Percentiles rank a stretch among this genome's conserved stretches.
phyloP scores from a whole-genome alignment of 2,113 vertebrate genomes.

The Corythornis madagascariensis region DNA sequence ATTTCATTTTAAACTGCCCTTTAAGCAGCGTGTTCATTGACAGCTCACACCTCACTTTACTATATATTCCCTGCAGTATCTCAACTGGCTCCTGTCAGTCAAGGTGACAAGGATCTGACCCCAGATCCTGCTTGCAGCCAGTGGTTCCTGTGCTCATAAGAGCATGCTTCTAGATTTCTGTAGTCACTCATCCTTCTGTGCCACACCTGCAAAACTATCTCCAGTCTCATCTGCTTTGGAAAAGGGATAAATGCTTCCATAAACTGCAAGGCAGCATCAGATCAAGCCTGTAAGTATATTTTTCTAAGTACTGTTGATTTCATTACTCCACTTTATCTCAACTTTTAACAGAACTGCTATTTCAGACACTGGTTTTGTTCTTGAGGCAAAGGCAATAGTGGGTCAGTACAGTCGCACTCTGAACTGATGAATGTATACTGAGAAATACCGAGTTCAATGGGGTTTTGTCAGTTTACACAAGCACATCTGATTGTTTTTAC shows the following conservation, averaged over 20 bases:
- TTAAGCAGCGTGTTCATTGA: neutral
- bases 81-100: conserved; percentile 13
- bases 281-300: neutral
- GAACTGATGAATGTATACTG: neutral
- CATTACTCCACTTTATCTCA: neutral
- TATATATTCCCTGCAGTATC: neutral
- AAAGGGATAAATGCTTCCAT: neutral
- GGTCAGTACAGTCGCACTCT: neutral
- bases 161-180: neutral
- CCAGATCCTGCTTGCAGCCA: neutral
- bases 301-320: neutral
- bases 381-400: neutral
- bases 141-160: neutral
- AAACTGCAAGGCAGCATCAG: neutral
- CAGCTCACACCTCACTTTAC: neutral
- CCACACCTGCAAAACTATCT: neutral
- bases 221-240: neutral
- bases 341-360: neutral
- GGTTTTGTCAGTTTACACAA: neutral
- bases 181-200: neutral
- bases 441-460: neutral
- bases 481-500: neutral
- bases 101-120: neutral
- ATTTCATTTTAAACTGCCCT: conserved; percentile 7
- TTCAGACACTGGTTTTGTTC: neutral